These are phyloP conservation scores for Rostratula benghalensis DNA, from an alignment of 2,113 vertebrate species.

Conservation along the genomic window DNA sequence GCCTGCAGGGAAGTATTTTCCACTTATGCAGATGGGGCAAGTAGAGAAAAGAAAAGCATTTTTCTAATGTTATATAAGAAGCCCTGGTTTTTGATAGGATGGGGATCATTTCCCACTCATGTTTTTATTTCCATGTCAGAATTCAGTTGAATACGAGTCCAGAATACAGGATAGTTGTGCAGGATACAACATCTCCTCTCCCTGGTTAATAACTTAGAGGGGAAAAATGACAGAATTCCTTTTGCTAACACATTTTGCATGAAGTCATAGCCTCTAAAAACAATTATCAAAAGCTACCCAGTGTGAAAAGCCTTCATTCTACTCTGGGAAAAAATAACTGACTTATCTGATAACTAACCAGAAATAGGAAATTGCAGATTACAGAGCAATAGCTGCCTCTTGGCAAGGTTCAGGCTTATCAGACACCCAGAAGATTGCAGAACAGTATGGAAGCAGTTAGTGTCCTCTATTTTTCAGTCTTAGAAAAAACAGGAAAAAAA, in stretches of 20 bases:
- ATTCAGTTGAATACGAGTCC: background rate
- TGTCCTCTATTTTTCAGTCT: background rate
- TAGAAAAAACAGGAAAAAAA: background rate
- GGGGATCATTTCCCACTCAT: background rate
- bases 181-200: background rate
- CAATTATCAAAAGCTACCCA: slow-evolving; percentile 9
- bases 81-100: background rate
- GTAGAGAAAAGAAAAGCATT: background rate
- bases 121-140: background rate
- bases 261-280: background rate
- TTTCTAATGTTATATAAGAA: background rate
- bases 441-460: background rate
- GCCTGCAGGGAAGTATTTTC: background rate
- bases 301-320: background rate
- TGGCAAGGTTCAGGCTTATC: slow-evolving; percentile 44
- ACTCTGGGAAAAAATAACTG: background rate
- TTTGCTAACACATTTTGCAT: background rate
- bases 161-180: background rate
- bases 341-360: slow-evolving; percentile 19
- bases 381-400: slow-evolving; percentile 41
- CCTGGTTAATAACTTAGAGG: background rate
- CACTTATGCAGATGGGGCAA: background rate
- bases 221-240: background rate
- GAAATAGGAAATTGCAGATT: slow-evolving; percentile 61
- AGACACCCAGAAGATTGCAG: slow-evolving; percentile 1